These are phyloP conservation scores for Crotalus horridus DNA, from an alignment of 2,113 vertebrate genomes.

Conservation along the genomic window DNA sequence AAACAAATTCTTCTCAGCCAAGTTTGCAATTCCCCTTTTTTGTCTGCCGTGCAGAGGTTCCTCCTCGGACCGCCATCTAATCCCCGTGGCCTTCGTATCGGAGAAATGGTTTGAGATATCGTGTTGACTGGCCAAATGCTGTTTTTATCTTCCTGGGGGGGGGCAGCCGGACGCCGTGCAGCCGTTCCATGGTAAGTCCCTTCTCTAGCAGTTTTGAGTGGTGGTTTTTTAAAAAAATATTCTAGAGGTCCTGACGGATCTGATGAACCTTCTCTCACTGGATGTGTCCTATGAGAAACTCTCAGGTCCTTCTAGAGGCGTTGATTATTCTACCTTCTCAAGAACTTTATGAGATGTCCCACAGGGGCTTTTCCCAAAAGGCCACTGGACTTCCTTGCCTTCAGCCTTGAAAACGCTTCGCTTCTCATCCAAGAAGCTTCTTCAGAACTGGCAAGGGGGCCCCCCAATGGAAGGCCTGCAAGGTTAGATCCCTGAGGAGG, in stretches of 20 bases:
- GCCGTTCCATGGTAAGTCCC: constrained; percentile 84
- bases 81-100: constrained; percentile 99
- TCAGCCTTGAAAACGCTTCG: not conserved
- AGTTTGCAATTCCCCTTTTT: constrained; percentile 37
- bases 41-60: constrained; percentile 82
- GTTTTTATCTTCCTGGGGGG: constrained; percentile 81
- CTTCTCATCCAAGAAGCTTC: not conserved
- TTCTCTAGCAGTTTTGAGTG: not conserved
- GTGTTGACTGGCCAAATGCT: constrained; percentile 90
- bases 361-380: not conserved
- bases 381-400: not conserved
- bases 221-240: not conserved
- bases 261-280: not conserved
- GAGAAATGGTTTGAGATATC: constrained; percentile 99
- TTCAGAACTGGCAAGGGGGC: not conserved
- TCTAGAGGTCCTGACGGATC: not conserved
- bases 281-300: not conserved
- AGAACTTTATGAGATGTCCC: not conserved
- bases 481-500: not conserved
- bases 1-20: constrained; percentile 18
- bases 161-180: constrained; percentile 81
- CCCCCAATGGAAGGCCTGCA: not conserved
- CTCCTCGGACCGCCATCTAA: constrained; percentile 94
- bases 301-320: not conserved
- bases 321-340: not conserved